Conservation (phyloP, 2,113 vertebrate species). For the Panurus biarmicus region DNA sequence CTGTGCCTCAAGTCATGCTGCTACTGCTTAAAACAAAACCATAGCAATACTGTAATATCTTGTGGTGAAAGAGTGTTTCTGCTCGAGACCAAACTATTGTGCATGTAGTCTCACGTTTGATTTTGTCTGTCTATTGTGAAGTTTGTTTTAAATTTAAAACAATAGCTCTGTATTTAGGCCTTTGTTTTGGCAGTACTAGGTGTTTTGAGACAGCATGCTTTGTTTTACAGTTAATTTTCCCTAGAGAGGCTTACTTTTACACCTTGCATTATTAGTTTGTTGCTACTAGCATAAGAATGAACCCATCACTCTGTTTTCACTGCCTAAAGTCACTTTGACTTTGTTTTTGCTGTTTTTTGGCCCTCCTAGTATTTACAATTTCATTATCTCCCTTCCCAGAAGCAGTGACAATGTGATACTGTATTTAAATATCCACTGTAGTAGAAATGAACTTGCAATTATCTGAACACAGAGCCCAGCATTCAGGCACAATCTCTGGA, state of each 20-base stretch:
- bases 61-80: neutral
- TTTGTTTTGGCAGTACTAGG: neutral
- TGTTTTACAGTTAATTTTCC: neutral
- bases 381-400: neutral
- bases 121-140: neutral
- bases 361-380: neutral
- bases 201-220: neutral
- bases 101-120: neutral
- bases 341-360: neutral
- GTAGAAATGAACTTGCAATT: neutral
- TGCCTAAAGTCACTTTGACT: neutral
- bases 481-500: neutral
- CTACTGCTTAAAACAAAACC: neutral
- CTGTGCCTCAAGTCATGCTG: neutral
- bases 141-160: neutral
- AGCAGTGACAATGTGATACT: neutral
- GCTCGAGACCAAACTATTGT: neutral
- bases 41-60: neutral
- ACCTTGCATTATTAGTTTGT: neutral
- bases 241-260: neutral
- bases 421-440: neutral
- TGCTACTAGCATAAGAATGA: neutral
- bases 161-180: neutral
- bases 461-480: neutral
- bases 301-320: neutral